phyloP scores from a whole-genome alignment of 2,113 vertebrate species.

The Asarcornis scutulata region DNA sequence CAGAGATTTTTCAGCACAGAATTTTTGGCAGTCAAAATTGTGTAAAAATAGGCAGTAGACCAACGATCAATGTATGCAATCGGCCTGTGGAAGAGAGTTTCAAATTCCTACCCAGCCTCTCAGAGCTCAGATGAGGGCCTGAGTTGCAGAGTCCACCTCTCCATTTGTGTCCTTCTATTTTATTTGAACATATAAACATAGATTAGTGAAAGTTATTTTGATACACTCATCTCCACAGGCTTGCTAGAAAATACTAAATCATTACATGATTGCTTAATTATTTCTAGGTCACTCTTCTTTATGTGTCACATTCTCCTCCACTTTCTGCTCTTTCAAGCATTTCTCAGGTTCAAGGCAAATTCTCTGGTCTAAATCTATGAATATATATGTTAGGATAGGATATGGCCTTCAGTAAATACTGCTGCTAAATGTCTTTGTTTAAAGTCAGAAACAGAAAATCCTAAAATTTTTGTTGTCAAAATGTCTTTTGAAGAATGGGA shows the following conservation, averaged over 20 bases:
- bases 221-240: not conserved
- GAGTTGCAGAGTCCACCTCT: not conserved
- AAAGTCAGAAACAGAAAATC: not conserved
- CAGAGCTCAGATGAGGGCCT: not conserved
- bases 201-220: not conserved
- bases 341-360: not conserved
- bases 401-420: not conserved
- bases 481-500: not conserved
- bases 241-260: not conserved
- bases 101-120: not conserved
- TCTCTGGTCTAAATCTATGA: not conserved
- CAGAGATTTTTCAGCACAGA: not conserved
- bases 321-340: not conserved
- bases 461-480: not conserved
- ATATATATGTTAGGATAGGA: not conserved
- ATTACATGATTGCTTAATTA: not conserved
- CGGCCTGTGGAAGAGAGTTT: not conserved
- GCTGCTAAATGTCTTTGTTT: not conserved
- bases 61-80: rapidly evolving
- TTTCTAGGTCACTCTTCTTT: not conserved
- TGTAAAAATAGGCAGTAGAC: not conserved
- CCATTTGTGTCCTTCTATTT: not conserved
- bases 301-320: not conserved
- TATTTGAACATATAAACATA: not conserved
- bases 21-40: not conserved